Base-by-base conservation (phyloP, 2,113 vertebrate genomes). In the Otolemur garnettii region DNA sequence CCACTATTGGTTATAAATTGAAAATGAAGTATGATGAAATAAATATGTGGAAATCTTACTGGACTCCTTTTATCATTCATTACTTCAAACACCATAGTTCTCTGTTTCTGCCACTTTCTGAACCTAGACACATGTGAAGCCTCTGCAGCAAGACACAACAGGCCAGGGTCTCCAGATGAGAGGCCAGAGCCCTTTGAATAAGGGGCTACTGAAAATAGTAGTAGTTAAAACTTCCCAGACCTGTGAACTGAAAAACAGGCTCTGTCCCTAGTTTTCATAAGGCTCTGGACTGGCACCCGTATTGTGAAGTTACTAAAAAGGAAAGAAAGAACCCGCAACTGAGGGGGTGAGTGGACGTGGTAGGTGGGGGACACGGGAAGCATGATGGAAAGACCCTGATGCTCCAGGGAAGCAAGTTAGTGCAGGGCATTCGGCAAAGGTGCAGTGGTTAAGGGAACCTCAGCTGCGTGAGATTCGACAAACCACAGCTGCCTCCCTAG, bases 11-110 rank as follows among this genome's bases (percentile, higher is more conserved):
- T 53, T 92, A 69, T 71, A 24, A 89, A 92, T 64, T 92, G 75
- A 85, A 84, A 94, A 81, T 55, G 35, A 95, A 57, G 3, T 81
- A 45, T 66, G 53, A 78, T 93, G 69, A 95, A 96, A 97, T 97
- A 97, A 98, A 97, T 22, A 50, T 50, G 7, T 91, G 83, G 35
- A 89, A 91, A 92, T 92, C 60, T 71, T 79, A 55, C 8, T 81
- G 79, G 78, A 50, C 68, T 57, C 6, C 2, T 80, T 69, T 90
- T 74, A 66, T 93, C 74, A 77, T 77, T 18, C 33, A 5, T 95
- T 79, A 85, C 26, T 91, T 79, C 26, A 8, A 77, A 35, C 38
- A 42, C 30, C 0, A 0, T 45, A 35, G 69, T 75, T 91, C 28
- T 96, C 50, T 68, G 60, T 85, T 94, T 57, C 28, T 38, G 14